Evolutionary conservation across 2,113 vertebrate species (phyloP), one percentile per base, ranked within the genome.

Genomic region (Malaclemys terrapin): DNA sequence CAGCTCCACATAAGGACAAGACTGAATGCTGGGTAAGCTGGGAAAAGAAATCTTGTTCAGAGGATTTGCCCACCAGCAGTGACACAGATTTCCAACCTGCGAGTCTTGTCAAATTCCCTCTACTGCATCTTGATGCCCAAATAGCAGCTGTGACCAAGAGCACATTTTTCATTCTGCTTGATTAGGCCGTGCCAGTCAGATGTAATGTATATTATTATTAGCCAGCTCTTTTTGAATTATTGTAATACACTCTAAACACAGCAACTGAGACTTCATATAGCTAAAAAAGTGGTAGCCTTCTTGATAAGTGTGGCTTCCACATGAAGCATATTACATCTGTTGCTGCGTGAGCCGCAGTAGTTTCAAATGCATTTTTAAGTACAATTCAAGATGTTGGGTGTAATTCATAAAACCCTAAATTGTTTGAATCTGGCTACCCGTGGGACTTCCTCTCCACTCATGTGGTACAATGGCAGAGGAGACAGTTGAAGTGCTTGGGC

Each of bases 101-200:
- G 88, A 65, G 82, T 1, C 53, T 72, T 53, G 16, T 29, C 3
- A 92, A 89, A 85, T 92, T 1, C 56, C 4, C 76, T 10, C 38
- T 84, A 84, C 81, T 14, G 1, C 22, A 80, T 57, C 2, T 88
- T 89, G 8, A 47, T 50, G 83, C 1, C 35, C 5, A 24, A 84
- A 29, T 0, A 62, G 5, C 4, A 0, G 0, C 54, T 9, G 3
- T 35, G 13, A 2, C 10, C 87, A 84, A 13, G 10, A 92, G 12
- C 0, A 3, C 17, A 75, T 20, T 29, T 0, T 0, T 6, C 5
- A 6, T 79, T 62, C 65, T 14, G 59, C 65, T 80, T 49, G 0
- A 1, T 78, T 80, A 22, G 42, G 47, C 9, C 54, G 11, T 53
- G 8, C 12, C 35, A 56, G 88, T 90, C 62, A 86, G 79, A 29